These are phyloP conservation scores for Pyrochroa serraticornis DNA, from an alignment of 2,888 invertebrate genomes.

Conservation along the genomic window DNA sequence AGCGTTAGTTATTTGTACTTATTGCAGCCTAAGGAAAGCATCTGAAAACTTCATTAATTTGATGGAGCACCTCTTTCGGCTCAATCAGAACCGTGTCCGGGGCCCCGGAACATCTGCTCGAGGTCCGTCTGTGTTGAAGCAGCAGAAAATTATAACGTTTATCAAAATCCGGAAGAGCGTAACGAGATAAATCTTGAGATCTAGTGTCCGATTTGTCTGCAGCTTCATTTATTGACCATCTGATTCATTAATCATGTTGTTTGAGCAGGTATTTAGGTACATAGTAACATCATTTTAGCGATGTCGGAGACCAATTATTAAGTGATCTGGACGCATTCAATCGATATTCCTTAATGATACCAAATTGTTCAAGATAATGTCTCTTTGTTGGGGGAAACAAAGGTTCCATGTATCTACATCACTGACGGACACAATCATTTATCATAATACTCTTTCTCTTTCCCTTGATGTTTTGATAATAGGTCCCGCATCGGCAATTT, in stretches of 20 bases:
- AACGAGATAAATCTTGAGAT: too few species aligned
- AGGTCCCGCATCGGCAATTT: conserved; percentile 17
- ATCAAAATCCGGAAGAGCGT: too few species aligned
- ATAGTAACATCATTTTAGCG: too few species aligned
- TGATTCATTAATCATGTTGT: too few species aligned
- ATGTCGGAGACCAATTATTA: neutral
- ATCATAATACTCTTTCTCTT: conserved; percentile 14
- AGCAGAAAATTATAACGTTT: too few species aligned
- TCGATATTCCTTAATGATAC: neutral
- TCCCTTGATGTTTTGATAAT: conserved; percentile 18
- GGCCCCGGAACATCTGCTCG: too few species aligned
- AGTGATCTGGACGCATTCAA: neutral
- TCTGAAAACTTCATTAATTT: conserved; percentile 3
- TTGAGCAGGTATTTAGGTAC: too few species aligned
- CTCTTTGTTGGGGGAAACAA: conserved; percentile 16
- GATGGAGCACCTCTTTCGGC: neutral
- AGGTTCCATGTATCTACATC: conserved; percentile 8
- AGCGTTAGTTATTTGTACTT: neutral
- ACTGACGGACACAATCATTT: conserved; percentile 16
- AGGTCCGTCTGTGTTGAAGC: too few species aligned
- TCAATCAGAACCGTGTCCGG: too few species aligned
- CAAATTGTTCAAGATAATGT: conserved; percentile 8
- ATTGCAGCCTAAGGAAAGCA: conserved; percentile 1
- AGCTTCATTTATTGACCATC: too few species aligned
- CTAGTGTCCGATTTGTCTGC: too few species aligned